Base-by-base conservation (phyloP, 2,888 invertebrate species). In the Ischnus inquisitorius region DNA sequence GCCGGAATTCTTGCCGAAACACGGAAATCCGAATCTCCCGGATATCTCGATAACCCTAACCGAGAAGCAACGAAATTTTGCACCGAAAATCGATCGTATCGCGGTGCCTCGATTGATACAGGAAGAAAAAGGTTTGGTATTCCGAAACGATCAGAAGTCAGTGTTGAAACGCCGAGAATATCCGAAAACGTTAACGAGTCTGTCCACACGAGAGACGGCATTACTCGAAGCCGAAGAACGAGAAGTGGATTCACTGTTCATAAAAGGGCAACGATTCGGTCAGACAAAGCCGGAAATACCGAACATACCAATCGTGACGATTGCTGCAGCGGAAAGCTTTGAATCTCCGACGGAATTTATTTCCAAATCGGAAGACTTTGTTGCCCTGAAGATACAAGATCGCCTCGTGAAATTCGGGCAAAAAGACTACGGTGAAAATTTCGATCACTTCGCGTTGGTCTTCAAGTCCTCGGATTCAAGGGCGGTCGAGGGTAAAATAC, bases 141-240 rank as follows among this genome's bases (percentile, higher is more conserved):
- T 39, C 6, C 10, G 6, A n/a, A 69, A 28, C 2, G 19, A 68
- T 5, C 76, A 3, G 51, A 54, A 12, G 71, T 82, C 0, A 67
- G 41, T 8, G 60, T 93, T 93, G 93, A 86, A 89, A 39, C 87
- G 87, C 0, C 90, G 85, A 12, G 78, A 87, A 0, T 93, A 93
- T 62, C 83, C 91, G 3, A 85, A 82, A 60, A 76, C 86, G 43
- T 89, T 88, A 39, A 77, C 85, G 1, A 6, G 84, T n/a, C 82
- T 90, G 12, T 46, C 91, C 5, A 67, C 87, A 0, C 54, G 86
- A 0, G 88, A 90, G 79, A 86, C 94, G 0, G 25, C 86, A 39
- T 60, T 79, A 8, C 82, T 93, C 4, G 81, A 90, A 19, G 90
- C 91, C 0, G 90, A 92, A 41, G 88, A 88, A 60, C 93, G 93